Conservation (phyloP, 1,140 invertebrate genomes). For the Sinella curviseta region DNA sequence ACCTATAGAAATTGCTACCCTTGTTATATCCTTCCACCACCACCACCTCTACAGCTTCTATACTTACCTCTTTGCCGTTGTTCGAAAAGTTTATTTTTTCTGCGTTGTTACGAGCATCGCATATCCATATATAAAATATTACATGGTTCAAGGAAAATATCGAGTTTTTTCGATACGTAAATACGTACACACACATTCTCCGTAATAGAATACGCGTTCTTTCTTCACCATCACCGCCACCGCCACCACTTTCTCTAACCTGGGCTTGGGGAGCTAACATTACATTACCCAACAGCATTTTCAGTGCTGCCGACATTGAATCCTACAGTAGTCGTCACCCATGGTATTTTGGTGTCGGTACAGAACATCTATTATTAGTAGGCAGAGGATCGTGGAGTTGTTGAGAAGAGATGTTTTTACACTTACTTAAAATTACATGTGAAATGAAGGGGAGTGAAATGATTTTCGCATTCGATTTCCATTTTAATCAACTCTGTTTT, state of each 20-base stretch:
- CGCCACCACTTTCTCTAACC: not conserved
- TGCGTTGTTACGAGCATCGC: too few relatives aligned
- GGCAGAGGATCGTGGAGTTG: too few relatives aligned
- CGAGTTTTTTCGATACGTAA: not conserved
- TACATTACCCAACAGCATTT: too few relatives aligned
- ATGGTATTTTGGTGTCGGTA: too few relatives aligned
- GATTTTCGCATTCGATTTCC: slow-evolving; percentile 14
- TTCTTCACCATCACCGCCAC: too few relatives aligned
- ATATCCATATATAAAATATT: slow-evolving; percentile 11
- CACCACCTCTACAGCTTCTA: not conserved
- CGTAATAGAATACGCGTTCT: too few relatives aligned
- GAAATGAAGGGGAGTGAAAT: slow-evolving; percentile 11
- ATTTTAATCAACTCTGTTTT: not conserved
- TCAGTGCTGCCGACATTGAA: too few relatives aligned
- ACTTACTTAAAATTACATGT: slow-evolving; percentile 1
- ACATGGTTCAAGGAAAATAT: slow-evolving; percentile 4
- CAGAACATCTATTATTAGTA: too few relatives aligned
- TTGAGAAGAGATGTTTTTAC: too few relatives aligned
- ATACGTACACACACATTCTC: too few relatives aligned
- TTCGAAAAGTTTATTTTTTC: slow-evolving; percentile 2
- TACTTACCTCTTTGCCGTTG: not conserved
- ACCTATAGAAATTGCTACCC: not conserved
- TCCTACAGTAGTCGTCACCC: too few relatives aligned
- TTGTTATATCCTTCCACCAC: not conserved
- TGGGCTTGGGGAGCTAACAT: not conserved